Base-by-base conservation (phyloP, 1,140 invertebrate species). In the Drosophila sproati region DNA sequence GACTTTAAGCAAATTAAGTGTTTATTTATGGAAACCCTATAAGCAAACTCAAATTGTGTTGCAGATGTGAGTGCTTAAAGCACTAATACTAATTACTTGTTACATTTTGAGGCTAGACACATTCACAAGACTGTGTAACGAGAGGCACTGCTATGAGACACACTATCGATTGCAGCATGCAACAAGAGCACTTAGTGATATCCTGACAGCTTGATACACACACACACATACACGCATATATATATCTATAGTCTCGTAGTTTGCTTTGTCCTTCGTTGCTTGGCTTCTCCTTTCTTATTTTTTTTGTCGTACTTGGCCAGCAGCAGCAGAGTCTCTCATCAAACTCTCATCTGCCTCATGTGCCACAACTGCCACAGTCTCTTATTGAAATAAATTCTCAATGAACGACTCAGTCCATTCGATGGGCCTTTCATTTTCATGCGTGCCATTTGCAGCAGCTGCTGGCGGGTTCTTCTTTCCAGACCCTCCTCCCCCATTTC, bases 381-480 rank as follows among this genome's bases (percentile, higher is more conserved):
- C 69, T 77, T 88, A 88, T 88, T 88, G 80, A 88, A 89, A 83
- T 89, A 89, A 88, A 88, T 88, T 83, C 80, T 80, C 83, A 88
- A 88, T 88, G 83, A 88, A 89, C 77, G 85, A 20, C 20, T 20
- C 20, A 80, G 83, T 77, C 83, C 85, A 88, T 89, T 89, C 83
- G 85, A 89, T 89, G 83, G 83, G 83, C 83, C 83, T 88, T 88
- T 88, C 80, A 88, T 83, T 89, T 88, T 88, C 83, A 88, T 88
- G 85, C 80, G 83, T 88, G 82, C 82, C 83, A 88, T 88, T 88
- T 88, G 83, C 83, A 89, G 85, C 83, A 89, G 83, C 83, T 80
- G 83, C 83, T 80, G 82, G 73, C 73, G 56, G 52, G 6, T 12
- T 43, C 35, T 41, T 31, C 55, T 32, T 6, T 37, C 12, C n/a